Conservation (phyloP, 1,140 invertebrate species). For the Bombus confusus region DNA sequence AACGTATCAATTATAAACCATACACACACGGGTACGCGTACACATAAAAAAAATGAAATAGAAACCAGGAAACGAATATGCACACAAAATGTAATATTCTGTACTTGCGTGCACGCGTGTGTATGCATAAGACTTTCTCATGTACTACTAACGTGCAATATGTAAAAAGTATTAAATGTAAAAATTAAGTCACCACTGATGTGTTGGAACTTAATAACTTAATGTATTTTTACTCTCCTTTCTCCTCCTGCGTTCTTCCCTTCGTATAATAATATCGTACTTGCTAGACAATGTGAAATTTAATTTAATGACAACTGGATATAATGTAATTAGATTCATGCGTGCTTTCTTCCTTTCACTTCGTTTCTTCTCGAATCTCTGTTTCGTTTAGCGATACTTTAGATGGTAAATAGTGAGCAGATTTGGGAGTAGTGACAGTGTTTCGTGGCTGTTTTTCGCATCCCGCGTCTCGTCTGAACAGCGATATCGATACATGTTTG, state of each 20-base stretch:
- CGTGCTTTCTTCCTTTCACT: conserved; percentile 66
- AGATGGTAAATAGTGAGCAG: conserved; percentile 64
- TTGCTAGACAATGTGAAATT: conserved; percentile 79
- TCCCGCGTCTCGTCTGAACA: conserved; percentile 60
- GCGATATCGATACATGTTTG: conserved; percentile 5
- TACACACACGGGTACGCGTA: neutral
- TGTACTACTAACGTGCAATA: conserved; percentile 44
- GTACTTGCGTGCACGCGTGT: conserved; percentile 15
- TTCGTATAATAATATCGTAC: conserved; percentile 77
- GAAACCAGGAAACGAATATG: conserved; percentile 25
- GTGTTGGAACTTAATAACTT: conserved; percentile 78
- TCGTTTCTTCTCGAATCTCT: conserved; percentile 63
- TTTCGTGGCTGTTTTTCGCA: conserved; percentile 48
- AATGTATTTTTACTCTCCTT: conserved; percentile 77
- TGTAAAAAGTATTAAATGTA: conserved; percentile 57
- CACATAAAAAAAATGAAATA: neutral
- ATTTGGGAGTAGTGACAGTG: conserved; percentile 63
- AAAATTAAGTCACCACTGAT: conserved; percentile 74
- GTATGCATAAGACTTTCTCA: conserved; percentile 30
- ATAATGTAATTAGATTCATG: conserved; percentile 75
- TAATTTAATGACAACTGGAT: conserved; percentile 80
- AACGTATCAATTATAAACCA: neutral
- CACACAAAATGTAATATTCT: conserved; percentile 25
- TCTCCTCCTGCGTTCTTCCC: conserved; percentile 76
- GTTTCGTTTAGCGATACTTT: conserved; percentile 58